Percentiles rank a stretch among this genome's conserved stretches.
phyloP scores from a whole-genome alignment of 1,140 invertebrate genomes.

The Cephus cinctus region DNA sequence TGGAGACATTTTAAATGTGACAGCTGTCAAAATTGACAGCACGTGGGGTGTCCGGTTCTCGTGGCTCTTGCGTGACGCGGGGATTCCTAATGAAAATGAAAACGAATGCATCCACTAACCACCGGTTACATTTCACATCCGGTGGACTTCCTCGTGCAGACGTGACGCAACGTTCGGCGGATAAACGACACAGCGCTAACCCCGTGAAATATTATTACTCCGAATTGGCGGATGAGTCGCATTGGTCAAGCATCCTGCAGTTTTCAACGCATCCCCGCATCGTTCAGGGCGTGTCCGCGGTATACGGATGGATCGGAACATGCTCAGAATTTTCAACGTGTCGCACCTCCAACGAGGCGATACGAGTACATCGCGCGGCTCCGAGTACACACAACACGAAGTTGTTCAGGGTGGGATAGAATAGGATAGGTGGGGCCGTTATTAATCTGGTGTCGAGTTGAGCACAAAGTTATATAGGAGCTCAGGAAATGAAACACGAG shows the following conservation, averaged over 20 bases:
- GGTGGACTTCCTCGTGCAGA: no score
- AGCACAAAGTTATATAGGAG: slow-evolving; percentile 59
- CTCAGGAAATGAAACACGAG: slow-evolving; percentile 59
- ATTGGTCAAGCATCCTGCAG: slow-evolving; percentile 29
- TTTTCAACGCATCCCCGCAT: slow-evolving; percentile 32
- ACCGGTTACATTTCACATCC: no score
- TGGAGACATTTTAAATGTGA: no score
- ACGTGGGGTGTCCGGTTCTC: no score
- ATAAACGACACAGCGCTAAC: slow-evolving; percentile 27
- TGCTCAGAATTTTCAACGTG: slow-evolving; percentile 42
- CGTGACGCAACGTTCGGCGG: slow-evolving; percentile 6
- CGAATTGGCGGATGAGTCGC: slow-evolving; percentile 26
- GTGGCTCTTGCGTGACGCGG: no score
- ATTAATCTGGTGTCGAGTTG: slow-evolving; percentile 59
- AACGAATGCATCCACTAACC: no score
- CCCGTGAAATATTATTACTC: slow-evolving; percentile 37
- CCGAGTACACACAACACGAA: slow-evolving; percentile 39
- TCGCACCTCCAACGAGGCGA: slow-evolving; percentile 29
- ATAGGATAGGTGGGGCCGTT: slow-evolving; percentile 53
- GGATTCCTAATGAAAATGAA: no score
- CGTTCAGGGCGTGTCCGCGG: slow-evolving; percentile 21
- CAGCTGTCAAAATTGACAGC: no score
- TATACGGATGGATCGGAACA: slow-evolving; percentile 30
- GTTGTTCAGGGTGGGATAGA: slow-evolving; percentile 46
- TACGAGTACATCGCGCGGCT: slow-evolving; percentile 21